Evolutionary conservation across 2,888 invertebrate genomes (phyloP), one percentile per base, ranked within the genome.

Genomic region (Metalampra italica): DNA sequence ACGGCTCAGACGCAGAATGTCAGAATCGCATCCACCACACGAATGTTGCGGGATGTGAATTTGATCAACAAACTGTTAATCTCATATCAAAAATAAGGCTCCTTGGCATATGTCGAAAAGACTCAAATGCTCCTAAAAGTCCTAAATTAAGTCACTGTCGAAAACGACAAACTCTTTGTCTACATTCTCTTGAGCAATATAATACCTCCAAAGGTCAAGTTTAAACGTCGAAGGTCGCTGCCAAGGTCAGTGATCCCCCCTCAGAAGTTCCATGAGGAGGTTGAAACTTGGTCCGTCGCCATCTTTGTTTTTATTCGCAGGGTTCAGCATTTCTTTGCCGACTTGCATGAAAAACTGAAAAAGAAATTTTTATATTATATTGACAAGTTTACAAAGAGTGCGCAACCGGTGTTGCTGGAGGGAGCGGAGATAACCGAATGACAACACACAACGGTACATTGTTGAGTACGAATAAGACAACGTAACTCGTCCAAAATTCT

Each of bases 221-320:
- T 7, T n/a, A 12, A 43, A 15, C n/a, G 29, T 22, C 44, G 15
- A 12, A 11, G 12, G 37, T 37, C 37, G n/a, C 1, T 1, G n/a
- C 12, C 1, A 14, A 56, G 59, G 71, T 92, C 90, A 97, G 90
- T 97, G 97, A 90, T 97, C 97, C 69, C 98, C 98, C 70, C 97
- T 92, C 56, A 98, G 90, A 52, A 98, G 92, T 90, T 98, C 98
- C 95, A 98, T 97, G 60, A 98, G 92, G 66, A 98, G 92, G 83
- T 98, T 98, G 91, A 98, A 98, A 74, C 95, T 95, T 52, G 95
- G 94, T 50, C 96, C 95, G 70, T 97, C 96, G 53, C 96, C 96
- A 61, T 97, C 96, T 80, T 96, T 96, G 61, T 94, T 94, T 83
- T 96, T 96, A 67, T 94, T 93, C 11, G 94, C 93, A 8, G 93